A percentile compares a stretch with the other conserved stretches of the same genome.
phyloP scores from a whole-genome alignment of 2,888 invertebrate genomes.

The Meliscaeva auricollis region DNA sequence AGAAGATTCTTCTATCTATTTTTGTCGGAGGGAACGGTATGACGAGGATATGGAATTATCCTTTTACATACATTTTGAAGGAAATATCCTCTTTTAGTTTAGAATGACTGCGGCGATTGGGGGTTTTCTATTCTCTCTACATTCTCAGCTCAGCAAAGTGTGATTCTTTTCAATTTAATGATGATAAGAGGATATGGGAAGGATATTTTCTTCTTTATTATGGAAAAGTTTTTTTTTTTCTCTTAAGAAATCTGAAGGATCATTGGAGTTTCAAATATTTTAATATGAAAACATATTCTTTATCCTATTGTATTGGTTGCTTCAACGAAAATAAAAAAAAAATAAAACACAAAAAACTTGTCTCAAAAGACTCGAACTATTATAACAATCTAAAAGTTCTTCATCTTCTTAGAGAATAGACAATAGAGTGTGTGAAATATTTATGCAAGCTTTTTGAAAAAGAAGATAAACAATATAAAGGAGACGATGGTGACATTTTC shows the following conservation, averaged over 20 bases:
- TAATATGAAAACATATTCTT: conserved; percentile 31
- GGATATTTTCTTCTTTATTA: neutral
- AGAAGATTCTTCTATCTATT: neutral
- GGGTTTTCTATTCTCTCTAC: neutral
- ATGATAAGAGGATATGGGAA: conserved; percentile 19
- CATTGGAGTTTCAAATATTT: conserved; percentile 58
- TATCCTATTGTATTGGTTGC: neutral
- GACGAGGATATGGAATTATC: conserved; percentile 33
- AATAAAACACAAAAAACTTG: neutral
- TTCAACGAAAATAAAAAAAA: too few species aligned
- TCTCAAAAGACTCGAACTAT: conserved; percentile 1
- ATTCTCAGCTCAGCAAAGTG: conserved; percentile 10
- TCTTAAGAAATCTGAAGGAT: conserved; percentile 35
- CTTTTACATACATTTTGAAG: conserved; percentile 17
- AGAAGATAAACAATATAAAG: conserved; percentile 44
- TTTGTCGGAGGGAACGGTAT: neutral
- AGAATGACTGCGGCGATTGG: neutral
- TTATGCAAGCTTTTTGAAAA: conserved; percentile 50
- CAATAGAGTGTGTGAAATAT: conserved; percentile 45
- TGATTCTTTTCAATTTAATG: conserved; percentile 45
- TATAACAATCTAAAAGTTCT: conserved; percentile 61
- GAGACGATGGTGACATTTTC: conserved; percentile 28
- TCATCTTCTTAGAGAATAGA: conserved; percentile 29
- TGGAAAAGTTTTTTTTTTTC: conserved; percentile 30
- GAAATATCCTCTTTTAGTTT: neutral